Evolutionary conservation across 2,113 vertebrate species (phyloP), one percentile per base, ranked within the genome.

Genomic region (Ameiurus melas): DNA sequence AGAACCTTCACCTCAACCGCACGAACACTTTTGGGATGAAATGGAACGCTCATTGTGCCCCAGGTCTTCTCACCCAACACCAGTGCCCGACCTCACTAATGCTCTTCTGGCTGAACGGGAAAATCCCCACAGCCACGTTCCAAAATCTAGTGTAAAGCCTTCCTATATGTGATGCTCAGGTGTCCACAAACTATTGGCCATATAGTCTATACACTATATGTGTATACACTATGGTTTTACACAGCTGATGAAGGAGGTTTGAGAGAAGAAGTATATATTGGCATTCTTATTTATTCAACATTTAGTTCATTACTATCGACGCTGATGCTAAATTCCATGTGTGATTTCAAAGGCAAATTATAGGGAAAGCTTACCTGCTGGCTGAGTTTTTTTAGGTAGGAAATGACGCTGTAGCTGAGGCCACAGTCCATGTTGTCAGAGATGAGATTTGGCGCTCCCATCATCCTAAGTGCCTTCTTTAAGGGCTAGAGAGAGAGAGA

Each of bases 371-470:
- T 88, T 36, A 99, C 98, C 98, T 99, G 98, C 87, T 99, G 98
- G 94, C 98, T 99, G 93, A 99, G 96, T 91, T 99, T 99, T 94
- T 99, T 99, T 94, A 99, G 96, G 95, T 99, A 99, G 90, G 98
- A 98, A 92, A 99, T 97, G 87, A 99, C 97, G 88, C 97, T 99
- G 95, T 99, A 99, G 93, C 98, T 99, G 93, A 99, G 96, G 66
- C 98, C 98, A 87, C 98, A 99, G 91, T 99, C 98, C 97, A 99
- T 96, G 94, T 97, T 98, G 92, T 99, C 98, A 22, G 98, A 97
- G 91, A 99, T 97, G 85, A 99, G 96, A 93, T 98, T 99, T 13
- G 97, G 98, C 2, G 97, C 97, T 92, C 97, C 98, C 97, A 99
- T 99, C 95, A 99, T 98, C 92, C 97, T 96, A 91, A 99, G 95